Conservation (phyloP, 1,140 invertebrate genomes). For the Gryon sp. region DNA sequence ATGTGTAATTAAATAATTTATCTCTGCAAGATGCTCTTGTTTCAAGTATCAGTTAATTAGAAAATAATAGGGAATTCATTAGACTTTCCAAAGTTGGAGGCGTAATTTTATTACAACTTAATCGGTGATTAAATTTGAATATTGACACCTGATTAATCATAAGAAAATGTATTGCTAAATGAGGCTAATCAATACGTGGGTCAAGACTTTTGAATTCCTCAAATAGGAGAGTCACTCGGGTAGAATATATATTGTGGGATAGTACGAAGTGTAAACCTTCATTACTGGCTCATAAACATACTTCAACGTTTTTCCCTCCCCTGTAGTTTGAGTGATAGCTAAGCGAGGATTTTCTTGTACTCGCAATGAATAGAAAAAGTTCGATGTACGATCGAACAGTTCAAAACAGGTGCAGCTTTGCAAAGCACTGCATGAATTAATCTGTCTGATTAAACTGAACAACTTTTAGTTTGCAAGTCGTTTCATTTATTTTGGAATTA, state of each 20-base stretch:
- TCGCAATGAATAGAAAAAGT: conserved; percentile 20
- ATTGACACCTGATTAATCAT: too few species aligned
- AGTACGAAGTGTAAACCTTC: conserved; percentile 21
- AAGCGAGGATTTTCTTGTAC: conserved; percentile 35
- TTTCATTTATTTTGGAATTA: too few species aligned
- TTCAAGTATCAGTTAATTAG: too few species aligned
- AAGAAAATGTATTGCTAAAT: conserved; percentile 39
- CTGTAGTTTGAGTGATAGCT: conserved; percentile 12
- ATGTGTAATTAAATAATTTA: too few species aligned
- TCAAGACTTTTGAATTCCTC: conserved; percentile 52
- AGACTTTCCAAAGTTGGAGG: too few species aligned
- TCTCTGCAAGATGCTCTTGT: too few species aligned
- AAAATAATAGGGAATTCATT: too few species aligned
- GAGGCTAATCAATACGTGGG: conserved; percentile 45
- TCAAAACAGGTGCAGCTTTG: conserved; percentile 30
- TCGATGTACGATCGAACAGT: conserved; percentile 21
- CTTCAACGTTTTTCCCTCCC: conserved; percentile 4
- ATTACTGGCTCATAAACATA: conserved; percentile 7
- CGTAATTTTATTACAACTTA: too few species aligned
- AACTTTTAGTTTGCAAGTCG: neutral
- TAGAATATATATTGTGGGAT: conserved; percentile 59
- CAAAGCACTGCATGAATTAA: too few species aligned
- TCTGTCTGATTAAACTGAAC: too few species aligned
- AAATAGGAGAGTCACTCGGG: conserved; percentile 31
- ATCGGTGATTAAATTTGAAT: too few species aligned